Base-by-base conservation (phyloP, 2,888 invertebrate species). In the Erebia aethiops region DNA sequence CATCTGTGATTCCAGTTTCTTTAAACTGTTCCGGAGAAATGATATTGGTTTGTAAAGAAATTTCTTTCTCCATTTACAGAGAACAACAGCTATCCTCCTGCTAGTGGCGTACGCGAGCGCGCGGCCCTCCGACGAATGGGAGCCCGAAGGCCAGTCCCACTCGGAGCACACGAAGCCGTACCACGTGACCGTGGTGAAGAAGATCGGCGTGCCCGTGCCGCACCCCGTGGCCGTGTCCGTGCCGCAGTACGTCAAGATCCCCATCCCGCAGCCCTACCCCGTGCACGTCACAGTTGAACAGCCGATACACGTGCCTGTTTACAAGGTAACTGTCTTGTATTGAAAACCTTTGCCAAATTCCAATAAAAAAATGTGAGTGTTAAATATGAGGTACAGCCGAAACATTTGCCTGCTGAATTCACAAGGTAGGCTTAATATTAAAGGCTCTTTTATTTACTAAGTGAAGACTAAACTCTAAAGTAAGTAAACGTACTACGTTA, bases 221-320 rank as follows among this genome's bases (percentile, higher is more conserved):
- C 96, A 96, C 80, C 96, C 96, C 0, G 95, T 96, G 26, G 95
- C 96, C 0, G 95, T 96, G 0, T 95, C 96, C 9, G 96, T 96
- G 18, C 96, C 95, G 49, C 95, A 95, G 84, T 94, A 95, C 79
- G 88, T 96, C 75, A 95, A 54, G 54, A 54, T 54, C 18, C 54
- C 56, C 56, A 57, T 57, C 56, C 56, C 56, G 56, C 56, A 57
- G 56, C 56, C 56, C 56, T 57, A 57, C 56, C 56, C 56, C 56
- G 56, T 57, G 7, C 56, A 57, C 56, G 56, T 57, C 26, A 57
- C 56, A 2, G 9, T 57, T 13, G 26, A 57, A 26, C 56, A 57
- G 56, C 56, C 56, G 21, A 57, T 57, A 13, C 56, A 57, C 14
- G 56, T 57, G 13, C 56, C 56, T 26, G 56, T 57, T 3, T 71